A percentile compares a stretch with the other conserved stretches of the same genome.
phyloP scores from a whole-genome alignment of 1,140 invertebrate species.

The Centruroides vittatus region DNA sequence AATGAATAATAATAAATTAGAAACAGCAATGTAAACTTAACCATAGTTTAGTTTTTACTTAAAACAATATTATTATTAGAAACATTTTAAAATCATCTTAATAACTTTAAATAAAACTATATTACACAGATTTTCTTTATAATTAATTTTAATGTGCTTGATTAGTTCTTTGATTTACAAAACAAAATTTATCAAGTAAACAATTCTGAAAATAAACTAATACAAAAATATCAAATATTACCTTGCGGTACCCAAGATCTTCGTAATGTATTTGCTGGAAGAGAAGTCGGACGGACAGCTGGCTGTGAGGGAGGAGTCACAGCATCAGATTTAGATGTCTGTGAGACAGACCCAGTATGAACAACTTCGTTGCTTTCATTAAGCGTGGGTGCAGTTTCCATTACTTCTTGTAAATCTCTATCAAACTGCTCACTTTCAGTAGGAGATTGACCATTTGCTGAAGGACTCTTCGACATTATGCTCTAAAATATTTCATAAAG shows the following conservation, averaged over 20 bases:
- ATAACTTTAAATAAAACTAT: too few species aligned
- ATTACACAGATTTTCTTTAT: too few species aligned
- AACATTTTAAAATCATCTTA: too few species aligned
- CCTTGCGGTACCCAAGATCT: slow-evolving; percentile 20
- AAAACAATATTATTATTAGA: too few species aligned
- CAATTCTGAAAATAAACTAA: slow-evolving; percentile 25
- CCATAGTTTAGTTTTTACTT: too few species aligned
- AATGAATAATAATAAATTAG: too few species aligned
- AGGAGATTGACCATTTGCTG: slow-evolving; percentile 12
- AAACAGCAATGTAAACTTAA: too few species aligned
- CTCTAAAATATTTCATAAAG: not conserved
- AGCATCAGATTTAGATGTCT: slow-evolving; percentile 14
- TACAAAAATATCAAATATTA: slow-evolving; percentile 13
- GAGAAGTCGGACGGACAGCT: slow-evolving; percentile 14
- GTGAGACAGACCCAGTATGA: slow-evolving; percentile 45
- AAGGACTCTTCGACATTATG: slow-evolving; percentile 8
- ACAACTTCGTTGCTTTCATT: slow-evolving; percentile 60
- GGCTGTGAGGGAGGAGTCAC: slow-evolving; percentile 7
- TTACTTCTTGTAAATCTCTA: slow-evolving; percentile 70
- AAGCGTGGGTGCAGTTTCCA: slow-evolving; percentile 63
- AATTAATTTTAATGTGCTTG: slow-evolving; percentile 23
- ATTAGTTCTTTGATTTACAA: slow-evolving; percentile 37
- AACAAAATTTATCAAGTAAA: slow-evolving; percentile 36
- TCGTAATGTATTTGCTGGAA: slow-evolving; percentile 12
- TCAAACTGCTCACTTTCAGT: slow-evolving; percentile 31